These are phyloP conservation scores for Allolobophora icterica DNA, from an alignment of 2,888 invertebrate genomes.

Conservation along the genomic window DNA sequence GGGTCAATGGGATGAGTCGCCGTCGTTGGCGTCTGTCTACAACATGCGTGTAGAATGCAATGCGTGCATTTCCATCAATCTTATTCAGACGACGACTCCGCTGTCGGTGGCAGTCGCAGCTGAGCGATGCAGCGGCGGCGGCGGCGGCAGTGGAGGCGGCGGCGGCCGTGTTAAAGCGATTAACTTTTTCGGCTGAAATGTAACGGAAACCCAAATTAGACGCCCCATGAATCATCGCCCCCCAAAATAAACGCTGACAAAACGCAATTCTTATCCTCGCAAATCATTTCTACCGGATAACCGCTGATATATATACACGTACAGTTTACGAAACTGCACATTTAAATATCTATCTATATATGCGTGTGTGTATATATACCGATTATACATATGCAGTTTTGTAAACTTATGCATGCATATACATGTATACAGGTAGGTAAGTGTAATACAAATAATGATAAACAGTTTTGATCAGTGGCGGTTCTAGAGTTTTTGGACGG, in stretches of 20 bases:
- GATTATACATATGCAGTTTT: too few relatives aligned
- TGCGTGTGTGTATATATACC: too few relatives aligned
- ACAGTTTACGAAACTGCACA: too few relatives aligned
- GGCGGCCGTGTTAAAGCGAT: neutral
- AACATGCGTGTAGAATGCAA: neutral
- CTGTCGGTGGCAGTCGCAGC: neutral
- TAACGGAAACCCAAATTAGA: slow-evolving; percentile 1
- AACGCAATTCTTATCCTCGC: neutral
- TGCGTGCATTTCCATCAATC: slow-evolving; percentile 2
- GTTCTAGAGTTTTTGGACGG: too few relatives aligned
- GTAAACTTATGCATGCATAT: too few relatives aligned
- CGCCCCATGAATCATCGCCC: neutral
- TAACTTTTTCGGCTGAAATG: neutral
- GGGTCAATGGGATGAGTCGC: too few relatives aligned
- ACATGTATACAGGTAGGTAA: too few relatives aligned
- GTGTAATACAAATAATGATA: too few relatives aligned
- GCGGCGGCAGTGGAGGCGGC: neutral
- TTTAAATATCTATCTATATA: too few relatives aligned
- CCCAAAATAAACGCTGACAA: neutral
- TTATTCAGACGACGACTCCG: neutral
- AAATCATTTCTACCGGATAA: neutral
- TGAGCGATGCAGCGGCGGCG: neutral
- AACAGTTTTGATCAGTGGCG: too few relatives aligned
- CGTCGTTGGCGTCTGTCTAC: too few relatives aligned
- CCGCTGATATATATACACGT: too few relatives aligned